Percentiles rank a stretch among this genome's conserved stretches.
Evolutionary conservation across 2,888 invertebrate species (phyloP).

Genomic region (Syrphus vitripennis): DNA sequence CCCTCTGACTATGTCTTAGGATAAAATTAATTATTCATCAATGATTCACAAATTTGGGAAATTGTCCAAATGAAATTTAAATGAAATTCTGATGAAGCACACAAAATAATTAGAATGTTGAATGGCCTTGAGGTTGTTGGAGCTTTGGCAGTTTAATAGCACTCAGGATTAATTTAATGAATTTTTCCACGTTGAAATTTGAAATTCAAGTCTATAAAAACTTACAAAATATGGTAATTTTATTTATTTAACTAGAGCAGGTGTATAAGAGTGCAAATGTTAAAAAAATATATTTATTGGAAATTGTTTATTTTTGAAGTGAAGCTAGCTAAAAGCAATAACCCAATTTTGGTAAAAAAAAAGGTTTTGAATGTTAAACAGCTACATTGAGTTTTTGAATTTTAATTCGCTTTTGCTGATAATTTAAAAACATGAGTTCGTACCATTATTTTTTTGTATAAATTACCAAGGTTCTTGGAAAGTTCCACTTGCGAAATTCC

Average conservation of each 20-base stretch:
- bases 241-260: conserved; percentile 2
- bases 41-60: background rate
- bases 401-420: no score
- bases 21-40: conserved; percentile 24
- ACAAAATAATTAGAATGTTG: no score
- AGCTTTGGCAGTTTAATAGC: background rate
- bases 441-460: no score
- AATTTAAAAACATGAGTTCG: no score
- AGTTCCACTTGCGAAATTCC: no score
- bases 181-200: background rate
- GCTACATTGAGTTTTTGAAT: no score
- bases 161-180: background rate
- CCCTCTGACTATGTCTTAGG: background rate
- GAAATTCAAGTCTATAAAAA: background rate
- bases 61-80: background rate
- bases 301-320: background rate
- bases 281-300: background rate
- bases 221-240: conserved; percentile 13
- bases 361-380: no score
- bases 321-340: background rate
- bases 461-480: no score
- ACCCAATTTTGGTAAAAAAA: no score
- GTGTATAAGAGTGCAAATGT: background rate
- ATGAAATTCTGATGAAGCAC: background rate
- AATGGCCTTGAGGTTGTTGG: background rate